Evolutionary conservation across 1,140 invertebrate species (phyloP).

Genomic region (Periplaneta americana): DNA sequence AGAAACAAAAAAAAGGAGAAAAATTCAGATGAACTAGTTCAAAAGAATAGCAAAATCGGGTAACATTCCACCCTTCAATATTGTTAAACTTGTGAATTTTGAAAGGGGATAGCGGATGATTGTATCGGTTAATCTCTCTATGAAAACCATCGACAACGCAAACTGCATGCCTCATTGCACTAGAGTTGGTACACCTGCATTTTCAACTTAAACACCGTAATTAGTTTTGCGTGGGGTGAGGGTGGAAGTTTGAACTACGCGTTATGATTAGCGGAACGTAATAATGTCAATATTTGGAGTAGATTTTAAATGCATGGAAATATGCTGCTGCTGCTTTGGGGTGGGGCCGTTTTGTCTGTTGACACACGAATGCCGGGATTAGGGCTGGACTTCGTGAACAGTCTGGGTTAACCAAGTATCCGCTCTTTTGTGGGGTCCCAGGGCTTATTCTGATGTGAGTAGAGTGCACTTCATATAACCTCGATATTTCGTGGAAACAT

Average conservation of each 20-base stretch:
- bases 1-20: not conserved
- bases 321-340: not conserved
- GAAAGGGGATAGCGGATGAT: not conserved
- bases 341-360: not conserved
- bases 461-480: too few relatives aligned
- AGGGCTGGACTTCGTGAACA: not conserved
- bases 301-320: not conserved
- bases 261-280: not conserved
- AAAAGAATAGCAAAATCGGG: not conserved
- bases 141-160: not conserved
- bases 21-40: not conserved
- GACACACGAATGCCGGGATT: not conserved
- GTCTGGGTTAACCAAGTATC: not conserved
- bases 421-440: not conserved
- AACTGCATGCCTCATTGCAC: not conserved
- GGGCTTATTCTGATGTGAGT: too few relatives aligned
- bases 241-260: not conserved
- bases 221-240: not conserved
- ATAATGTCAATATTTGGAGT: not conserved
- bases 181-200: not conserved
- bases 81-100: not conserved
- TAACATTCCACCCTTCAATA: not conserved
- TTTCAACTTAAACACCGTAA: not conserved
- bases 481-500: too few relatives aligned
- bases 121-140: not conserved